Evolutionary conservation across 2,797 vertebrate genomes (phyloP).

Genomic region (Sarcoramphus papa): DNA sequence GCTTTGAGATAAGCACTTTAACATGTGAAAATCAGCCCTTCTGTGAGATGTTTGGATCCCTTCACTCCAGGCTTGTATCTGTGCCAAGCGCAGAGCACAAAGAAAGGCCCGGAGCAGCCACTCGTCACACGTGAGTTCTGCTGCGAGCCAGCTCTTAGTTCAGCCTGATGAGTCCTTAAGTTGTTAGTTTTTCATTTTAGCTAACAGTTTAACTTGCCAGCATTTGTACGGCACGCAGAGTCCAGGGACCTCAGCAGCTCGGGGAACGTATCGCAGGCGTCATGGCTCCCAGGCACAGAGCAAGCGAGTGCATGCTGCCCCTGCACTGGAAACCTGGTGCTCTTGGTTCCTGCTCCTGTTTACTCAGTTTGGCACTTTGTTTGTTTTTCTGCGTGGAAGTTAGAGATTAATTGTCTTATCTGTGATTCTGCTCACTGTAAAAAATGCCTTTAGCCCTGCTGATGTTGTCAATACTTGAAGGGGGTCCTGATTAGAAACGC

Average conservation of each 20-base stretch:
- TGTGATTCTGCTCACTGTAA: neutral
- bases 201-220: neutral
- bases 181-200: neutral
- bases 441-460: neutral
- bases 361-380: neutral
- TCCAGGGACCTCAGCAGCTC: neutral
- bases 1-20: neutral
- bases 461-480: neutral
- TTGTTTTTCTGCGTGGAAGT: neutral
- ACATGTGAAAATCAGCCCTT: neutral
- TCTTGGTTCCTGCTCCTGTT: neutral
- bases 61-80: neutral
- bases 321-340: neutral
- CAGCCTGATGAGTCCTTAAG: neutral
- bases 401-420: neutral
- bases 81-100: neutral
- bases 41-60: neutral
- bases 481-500: accelerated
- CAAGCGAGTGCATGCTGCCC: neutral
- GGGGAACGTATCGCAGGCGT: accelerated
- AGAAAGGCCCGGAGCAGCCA: neutral
- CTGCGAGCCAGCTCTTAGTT: neutral
- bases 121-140: neutral
- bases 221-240: neutral
- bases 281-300: neutral